These are phyloP conservation scores for Drepana arcuata DNA, from an alignment of 1,140 invertebrate genomes.

Conservation along the genomic window DNA sequence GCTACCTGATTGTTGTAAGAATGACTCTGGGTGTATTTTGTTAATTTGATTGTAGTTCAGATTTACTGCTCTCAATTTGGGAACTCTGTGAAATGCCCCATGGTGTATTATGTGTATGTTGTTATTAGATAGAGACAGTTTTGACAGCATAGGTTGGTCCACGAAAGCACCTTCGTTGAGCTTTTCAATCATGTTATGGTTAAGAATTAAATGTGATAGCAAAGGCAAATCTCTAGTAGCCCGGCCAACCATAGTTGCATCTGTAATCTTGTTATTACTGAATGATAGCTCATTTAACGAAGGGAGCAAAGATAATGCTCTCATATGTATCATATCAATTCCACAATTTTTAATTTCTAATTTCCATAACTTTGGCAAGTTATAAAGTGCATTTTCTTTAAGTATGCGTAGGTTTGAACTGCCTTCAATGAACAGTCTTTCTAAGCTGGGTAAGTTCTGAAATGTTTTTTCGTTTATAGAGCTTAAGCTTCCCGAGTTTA, in stretches of 20 bases:
- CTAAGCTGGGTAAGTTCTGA: constrained; percentile 79
- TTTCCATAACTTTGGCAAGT: constrained; percentile 79
- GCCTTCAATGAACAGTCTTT: constrained; percentile 82
- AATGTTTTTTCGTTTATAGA: constrained; percentile 82
- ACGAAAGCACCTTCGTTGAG: constrained; percentile 85
- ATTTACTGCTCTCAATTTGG: constrained; percentile 80
- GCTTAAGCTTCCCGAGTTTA: constrained; percentile 79
- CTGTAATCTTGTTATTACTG: constrained; percentile 79
- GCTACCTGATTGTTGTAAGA: constrained; percentile 79
- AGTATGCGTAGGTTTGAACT: constrained; percentile 77
- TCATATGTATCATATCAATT: constrained; percentile 84
- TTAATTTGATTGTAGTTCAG: constrained; percentile 85
- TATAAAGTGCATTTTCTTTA: constrained; percentile 81
- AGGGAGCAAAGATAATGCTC: constrained; percentile 80
- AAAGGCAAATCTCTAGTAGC: constrained; percentile 81
- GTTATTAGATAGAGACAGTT: constrained; percentile 81
- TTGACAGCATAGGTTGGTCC: constrained; percentile 80
- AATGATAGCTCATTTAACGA: constrained; percentile 81
- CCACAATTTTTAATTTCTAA: constrained; percentile 86
- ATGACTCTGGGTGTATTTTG: constrained; percentile 84
- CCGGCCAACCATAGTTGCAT: constrained; percentile 84
- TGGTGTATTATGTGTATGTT: constrained; percentile 82
- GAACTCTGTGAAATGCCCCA: constrained; percentile 85
- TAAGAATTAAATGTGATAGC: constrained; percentile 78
- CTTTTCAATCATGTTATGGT: constrained; percentile 79